Percentiles rank a stretch among this genome's conserved stretches.
Evolutionary conservation across 1,140 invertebrate species (phyloP).

Genomic region (Heterodera schachtii): DNA sequence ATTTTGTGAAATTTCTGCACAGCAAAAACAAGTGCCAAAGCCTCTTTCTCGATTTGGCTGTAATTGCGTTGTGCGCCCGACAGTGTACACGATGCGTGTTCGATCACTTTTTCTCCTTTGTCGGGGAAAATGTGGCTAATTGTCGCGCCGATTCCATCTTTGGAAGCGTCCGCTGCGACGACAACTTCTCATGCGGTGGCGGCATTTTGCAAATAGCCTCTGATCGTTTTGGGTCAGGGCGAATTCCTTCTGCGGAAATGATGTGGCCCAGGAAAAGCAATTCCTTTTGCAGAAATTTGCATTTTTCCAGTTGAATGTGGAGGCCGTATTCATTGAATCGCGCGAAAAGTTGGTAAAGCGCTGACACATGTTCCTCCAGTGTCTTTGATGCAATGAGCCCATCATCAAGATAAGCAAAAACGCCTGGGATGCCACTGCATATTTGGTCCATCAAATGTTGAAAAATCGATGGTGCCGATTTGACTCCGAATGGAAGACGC

Average conservation of each 20-base stretch:
- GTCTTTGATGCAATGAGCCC: background rate
- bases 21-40: too few relatives aligned
- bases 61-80: conserved; percentile 68
- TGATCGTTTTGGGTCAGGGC: conserved; percentile 18
- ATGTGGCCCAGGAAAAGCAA: too few relatives aligned
- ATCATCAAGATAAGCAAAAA: conserved; percentile 15
- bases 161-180: conserved; percentile 55
- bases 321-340: conserved; percentile 43
- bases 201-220: conserved; percentile 46
- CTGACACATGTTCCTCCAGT: conserved; percentile 28
- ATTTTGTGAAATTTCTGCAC: conserved; percentile 68
- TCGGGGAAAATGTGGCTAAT: conserved; percentile 30
- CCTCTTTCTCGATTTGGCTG: conserved; percentile 48
- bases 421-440: conserved; percentile 51
- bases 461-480: conserved; percentile 68
- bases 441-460: conserved; percentile 65
- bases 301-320: conserved; percentile 18
- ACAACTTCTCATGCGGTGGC: conserved; percentile 38
- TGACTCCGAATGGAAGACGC: conserved; percentile 68
- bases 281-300: too few relatives aligned
- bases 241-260: too few relatives aligned
- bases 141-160: conserved; percentile 56
- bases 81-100: conserved; percentile 42
- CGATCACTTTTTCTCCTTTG: too few relatives aligned
- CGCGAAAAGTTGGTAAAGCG: conserved; percentile 25